Conservation (phyloP, 2,113 vertebrate species). For the Hoplias malabaricus region DNA sequence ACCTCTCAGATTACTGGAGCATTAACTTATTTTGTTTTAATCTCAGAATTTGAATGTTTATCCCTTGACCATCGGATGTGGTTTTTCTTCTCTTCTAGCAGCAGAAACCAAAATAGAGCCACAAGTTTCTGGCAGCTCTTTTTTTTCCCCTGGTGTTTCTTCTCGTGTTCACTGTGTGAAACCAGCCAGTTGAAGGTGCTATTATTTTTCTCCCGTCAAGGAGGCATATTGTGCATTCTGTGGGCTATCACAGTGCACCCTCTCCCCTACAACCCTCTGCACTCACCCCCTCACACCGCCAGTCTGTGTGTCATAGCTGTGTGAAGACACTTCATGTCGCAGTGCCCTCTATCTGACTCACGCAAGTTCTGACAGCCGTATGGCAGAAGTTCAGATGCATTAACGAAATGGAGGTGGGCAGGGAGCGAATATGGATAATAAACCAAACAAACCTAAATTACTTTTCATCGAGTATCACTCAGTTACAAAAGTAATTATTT, state of each 20-base stretch:
- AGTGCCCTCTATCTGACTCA: background rate
- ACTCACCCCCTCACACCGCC: background rate
- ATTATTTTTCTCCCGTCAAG: background rate
- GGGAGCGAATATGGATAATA: background rate
- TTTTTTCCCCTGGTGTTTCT: background rate
- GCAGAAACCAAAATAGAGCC: background rate
- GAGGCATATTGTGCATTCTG: background rate
- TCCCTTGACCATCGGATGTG: too few relatives aligned
- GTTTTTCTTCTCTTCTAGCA: background rate
- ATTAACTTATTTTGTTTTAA: background rate
- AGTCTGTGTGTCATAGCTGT: background rate
- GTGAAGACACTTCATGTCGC: background rate
- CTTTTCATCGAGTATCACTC: too few relatives aligned
- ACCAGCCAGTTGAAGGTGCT: background rate
- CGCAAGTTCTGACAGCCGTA: background rate
- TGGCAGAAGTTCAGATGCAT: background rate
- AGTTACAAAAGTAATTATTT: too few relatives aligned
- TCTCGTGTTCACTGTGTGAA: background rate
- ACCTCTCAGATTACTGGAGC: background rate
- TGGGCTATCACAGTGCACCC: constrained; percentile 1
- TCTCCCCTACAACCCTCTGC: background rate
- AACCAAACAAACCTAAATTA: background rate
- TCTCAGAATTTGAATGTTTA: background rate
- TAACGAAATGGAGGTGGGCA: background rate
- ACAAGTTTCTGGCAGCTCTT: too few relatives aligned